Evolutionary conservation across 2,888 invertebrate genomes (phyloP).

Genomic region (Melipona bicolor): DNA sequence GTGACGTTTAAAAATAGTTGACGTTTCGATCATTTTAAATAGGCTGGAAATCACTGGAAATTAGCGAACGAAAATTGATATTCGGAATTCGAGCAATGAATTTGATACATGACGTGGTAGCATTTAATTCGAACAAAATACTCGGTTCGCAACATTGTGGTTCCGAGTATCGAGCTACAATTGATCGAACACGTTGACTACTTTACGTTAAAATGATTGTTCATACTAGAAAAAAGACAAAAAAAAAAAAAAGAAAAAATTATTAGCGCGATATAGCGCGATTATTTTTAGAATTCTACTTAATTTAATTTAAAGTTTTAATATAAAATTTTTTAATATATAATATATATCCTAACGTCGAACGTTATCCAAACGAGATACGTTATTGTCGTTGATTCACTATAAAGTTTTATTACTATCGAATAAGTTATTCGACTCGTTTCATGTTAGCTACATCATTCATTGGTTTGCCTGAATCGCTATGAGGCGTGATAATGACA

Average conservation of each 20-base stretch:
- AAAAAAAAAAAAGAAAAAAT: constrained; percentile 4
- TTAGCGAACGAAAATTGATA: constrained; percentile 2
- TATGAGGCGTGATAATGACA: constrained; percentile 13
- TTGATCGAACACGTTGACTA: not conserved
- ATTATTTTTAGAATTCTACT: constrained; percentile 55
- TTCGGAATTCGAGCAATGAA: constrained; percentile 19
- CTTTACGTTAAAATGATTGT: constrained; percentile 4
- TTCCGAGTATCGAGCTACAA: constrained; percentile 17
- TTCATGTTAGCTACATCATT: constrained; percentile 3
- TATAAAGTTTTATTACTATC: constrained; percentile 18
- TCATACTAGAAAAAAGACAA: not conserved
- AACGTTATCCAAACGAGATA: constrained; percentile 44
- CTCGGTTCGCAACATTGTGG: not conserved
- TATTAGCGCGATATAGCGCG: constrained; percentile 8
- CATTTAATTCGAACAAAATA: constrained; percentile 38
- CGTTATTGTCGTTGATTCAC: constrained; percentile 39
- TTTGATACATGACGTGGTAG: constrained; percentile 12
- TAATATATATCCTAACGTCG: constrained; percentile 56
- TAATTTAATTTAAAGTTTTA: constrained; percentile 69
- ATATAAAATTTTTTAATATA: constrained; percentile 54
- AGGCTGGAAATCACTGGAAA: not conserved
- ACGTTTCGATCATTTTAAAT: constrained; percentile 27
- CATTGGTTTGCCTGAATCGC: constrained; percentile 27
- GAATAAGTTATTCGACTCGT: constrained; percentile 28
- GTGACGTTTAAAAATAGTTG: constrained; percentile 31